Evolutionary conservation across 2,888 invertebrate species (phyloP).

Genomic region (Epistrophe eligans): DNA sequence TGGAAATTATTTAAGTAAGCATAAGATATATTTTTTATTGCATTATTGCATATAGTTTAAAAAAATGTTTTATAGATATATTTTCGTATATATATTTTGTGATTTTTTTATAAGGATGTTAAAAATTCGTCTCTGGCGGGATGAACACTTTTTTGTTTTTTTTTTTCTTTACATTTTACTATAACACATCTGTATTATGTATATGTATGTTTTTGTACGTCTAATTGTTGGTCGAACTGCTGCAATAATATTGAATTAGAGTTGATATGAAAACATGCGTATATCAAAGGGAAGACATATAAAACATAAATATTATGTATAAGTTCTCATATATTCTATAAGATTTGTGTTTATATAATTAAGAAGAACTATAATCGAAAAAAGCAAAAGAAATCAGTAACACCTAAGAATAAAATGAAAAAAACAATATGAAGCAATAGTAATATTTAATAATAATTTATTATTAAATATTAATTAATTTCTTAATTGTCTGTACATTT

Average conservation of each 20-base stretch:
- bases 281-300: slow-evolving; percentile 32
- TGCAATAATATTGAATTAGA: slow-evolving; percentile 54
- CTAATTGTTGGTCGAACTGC: slow-evolving; percentile 71
- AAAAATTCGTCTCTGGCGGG: slow-evolving; percentile 62
- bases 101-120: slow-evolving; percentile 31
- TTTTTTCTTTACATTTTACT: slow-evolving; percentile 7
- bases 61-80: slow-evolving; percentile 21
- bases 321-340: slow-evolving; percentile 5
- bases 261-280: slow-evolving; percentile 43
- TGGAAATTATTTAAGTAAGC: slow-evolving; percentile 15
- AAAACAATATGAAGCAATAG: slow-evolving; percentile 57
- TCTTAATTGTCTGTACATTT: slow-evolving; percentile 61
- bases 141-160: slow-evolving; percentile 35
- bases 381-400: slow-evolving; percentile 47
- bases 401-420: slow-evolving; percentile 52
- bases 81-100: slow-evolving; percentile 6
- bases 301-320: slow-evolving; percentile 44
- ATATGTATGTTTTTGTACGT: slow-evolving; percentile 53
- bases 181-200: slow-evolving; percentile 21
- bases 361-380: slow-evolving; percentile 60
- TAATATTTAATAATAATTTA: slow-evolving; percentile 51
- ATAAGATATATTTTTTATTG: slow-evolving; percentile 10
- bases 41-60: slow-evolving; percentile 16
- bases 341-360: slow-evolving; percentile 22
- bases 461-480: background rate